phyloP scores from a whole-genome alignment of 2,113 vertebrate genomes.

The Hirundichthys speculiger region DNA sequence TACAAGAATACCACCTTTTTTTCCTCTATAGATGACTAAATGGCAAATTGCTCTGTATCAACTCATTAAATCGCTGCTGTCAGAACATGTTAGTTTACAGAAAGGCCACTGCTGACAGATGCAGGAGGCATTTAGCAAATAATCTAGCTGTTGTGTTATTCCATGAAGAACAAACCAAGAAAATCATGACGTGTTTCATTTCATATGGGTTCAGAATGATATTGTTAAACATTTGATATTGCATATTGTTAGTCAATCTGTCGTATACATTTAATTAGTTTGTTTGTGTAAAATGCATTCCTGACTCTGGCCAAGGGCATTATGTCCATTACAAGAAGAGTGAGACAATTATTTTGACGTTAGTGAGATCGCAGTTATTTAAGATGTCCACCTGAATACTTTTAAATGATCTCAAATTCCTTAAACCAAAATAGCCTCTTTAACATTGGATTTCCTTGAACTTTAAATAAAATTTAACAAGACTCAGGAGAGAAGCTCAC shows the following conservation, averaged over 20 bases:
- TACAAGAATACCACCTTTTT: slow-evolving; percentile 39
- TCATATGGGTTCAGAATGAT: neutral
- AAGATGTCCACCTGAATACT: too few species aligned
- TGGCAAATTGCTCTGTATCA: slow-evolving; percentile 68
- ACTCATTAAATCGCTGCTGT: slow-evolving; percentile 58
- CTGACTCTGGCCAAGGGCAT: neutral
- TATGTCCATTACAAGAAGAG: neutral
- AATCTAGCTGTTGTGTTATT: slow-evolving; percentile 36
- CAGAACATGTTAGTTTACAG: slow-evolving; percentile 67
- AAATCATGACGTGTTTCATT: slow-evolving; percentile 17
- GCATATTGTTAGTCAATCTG: neutral
- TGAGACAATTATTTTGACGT: too few species aligned
- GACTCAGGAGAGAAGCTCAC: too few species aligned
- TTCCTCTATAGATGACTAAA: slow-evolving; percentile 31
- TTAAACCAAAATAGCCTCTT: too few species aligned
- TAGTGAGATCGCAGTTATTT: too few species aligned
- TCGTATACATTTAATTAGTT: too few species aligned
- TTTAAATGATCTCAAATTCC: too few species aligned
- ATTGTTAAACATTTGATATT: neutral
- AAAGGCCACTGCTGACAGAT: slow-evolving; percentile 51
- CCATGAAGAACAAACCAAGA: slow-evolving; percentile 17
- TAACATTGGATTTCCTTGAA: too few species aligned
- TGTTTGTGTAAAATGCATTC: too few species aligned
- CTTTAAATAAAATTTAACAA: too few species aligned
- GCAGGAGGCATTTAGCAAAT: slow-evolving; percentile 57